Base-by-base conservation (phyloP, 2,113 vertebrate genomes). In the Corythornis cristatus region DNA sequence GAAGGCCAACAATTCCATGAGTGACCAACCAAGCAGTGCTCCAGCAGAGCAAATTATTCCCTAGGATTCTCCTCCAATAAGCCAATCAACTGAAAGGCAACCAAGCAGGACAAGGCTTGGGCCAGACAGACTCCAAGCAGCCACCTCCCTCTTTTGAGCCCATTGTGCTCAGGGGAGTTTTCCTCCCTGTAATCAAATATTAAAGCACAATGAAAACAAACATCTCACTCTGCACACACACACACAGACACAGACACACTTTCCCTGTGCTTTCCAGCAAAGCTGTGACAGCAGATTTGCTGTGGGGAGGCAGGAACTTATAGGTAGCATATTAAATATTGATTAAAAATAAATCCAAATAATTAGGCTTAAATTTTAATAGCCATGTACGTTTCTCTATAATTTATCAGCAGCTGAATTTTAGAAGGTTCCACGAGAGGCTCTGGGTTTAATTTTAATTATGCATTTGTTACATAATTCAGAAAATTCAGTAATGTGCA, bases 401-500 rank as follows among this genome's bases (percentile, higher is more conserved):
- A 89, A 96, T 91, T 94, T 87, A 83, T 58, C 54, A 42, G 0
- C 40, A 76, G 15, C 2, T 3, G 89, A 68, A 12, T 91, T 88
- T 89, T 58, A 9, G 22, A 54, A 89, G 82, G 71, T 82, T 95
- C 72, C 43, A 51, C 0, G 6, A 53, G 82, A 93, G 46, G 84
- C 92, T 89, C 71, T 5, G 78, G 82, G 71, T 93, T 92, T 92
- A 4, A 76, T 90, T 93, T 84, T 95, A 92, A 90, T 96, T 90
- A 87, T 64, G 91, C 84, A 80, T 92, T 96, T 90, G 75, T 93
- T 95, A 84, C 74, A 88, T 96, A 94, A 96, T 94, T 95, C 93
- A 87, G 93, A 51, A 93, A 96, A 96, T 93, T 91, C 91, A n/a
- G 90, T 94, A 93, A 95, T 90, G 88, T 86, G 92, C 86, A 73